Percentiles rank a stretch among this genome's conserved stretches.
Conservation (phyloP, 1,140 invertebrate genomes). For the Capitella teleta region DNA sequence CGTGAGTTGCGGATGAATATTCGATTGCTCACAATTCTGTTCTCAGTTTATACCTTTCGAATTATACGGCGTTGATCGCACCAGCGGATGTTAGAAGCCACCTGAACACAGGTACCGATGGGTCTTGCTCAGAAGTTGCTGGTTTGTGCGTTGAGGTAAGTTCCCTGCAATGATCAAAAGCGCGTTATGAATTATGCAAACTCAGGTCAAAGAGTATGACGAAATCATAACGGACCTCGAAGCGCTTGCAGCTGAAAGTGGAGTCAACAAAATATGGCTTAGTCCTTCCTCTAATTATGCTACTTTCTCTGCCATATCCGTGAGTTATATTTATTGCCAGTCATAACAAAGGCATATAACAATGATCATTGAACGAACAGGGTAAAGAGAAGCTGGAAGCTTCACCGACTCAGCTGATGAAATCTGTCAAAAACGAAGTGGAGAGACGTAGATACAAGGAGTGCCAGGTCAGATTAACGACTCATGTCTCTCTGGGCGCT, state of each 20-base stretch:
- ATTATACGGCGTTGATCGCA: slow-evolving; percentile 20
- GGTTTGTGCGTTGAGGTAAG: slow-evolving; percentile 24
- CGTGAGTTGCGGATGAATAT: no score
- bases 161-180: no score
- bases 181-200: no score
- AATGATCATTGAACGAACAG: slow-evolving; percentile 4
- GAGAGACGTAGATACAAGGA: slow-evolving; percentile 54
- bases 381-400: slow-evolving; percentile 9
- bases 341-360: no score
- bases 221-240: no score
- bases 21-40: no score
- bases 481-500: not conserved
- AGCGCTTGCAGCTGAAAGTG: not conserved
- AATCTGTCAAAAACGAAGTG: slow-evolving; percentile 75
- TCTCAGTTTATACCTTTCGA: no score
- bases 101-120: slow-evolving; percentile 19
- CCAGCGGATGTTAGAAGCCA: slow-evolving; percentile 15
- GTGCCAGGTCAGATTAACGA: slow-evolving; percentile 9
- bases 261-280: not conserved
- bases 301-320: no score
- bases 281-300: not conserved
- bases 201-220: no score
- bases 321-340: no score
- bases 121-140: slow-evolving; percentile 15
- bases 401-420: slow-evolving; percentile 55